A percentile compares a stretch with the other conserved stretches of the same genome.
These are phyloP conservation scores for Atherinosoma microstoma DNA, from an alignment of 2,797 vertebrate species.

Conservation along the genomic window DNA sequence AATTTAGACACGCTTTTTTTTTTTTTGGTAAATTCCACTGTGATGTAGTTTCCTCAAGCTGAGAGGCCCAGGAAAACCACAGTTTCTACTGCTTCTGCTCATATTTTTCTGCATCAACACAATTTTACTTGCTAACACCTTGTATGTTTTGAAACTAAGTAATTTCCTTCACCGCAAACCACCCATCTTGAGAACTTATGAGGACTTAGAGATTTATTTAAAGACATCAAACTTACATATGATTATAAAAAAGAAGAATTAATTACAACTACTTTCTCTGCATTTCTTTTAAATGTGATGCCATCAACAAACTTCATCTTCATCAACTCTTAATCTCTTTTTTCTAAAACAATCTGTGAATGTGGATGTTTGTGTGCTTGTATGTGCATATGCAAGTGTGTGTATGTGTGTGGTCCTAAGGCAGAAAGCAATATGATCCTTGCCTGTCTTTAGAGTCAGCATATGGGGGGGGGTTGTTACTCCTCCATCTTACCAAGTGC, in stretches of 20 bases:
- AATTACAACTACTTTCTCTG: slow-evolving; percentile 32
- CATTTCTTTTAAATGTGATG: slow-evolving; percentile 20
- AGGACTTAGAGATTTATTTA: slow-evolving; percentile 54
- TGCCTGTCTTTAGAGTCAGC: slow-evolving; percentile 67
- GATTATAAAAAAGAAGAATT: slow-evolving; percentile 49
- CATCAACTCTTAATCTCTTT: slow-evolving; percentile 1
- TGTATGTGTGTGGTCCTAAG: slow-evolving; percentile 65
- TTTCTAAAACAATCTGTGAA: slow-evolving; percentile 3
- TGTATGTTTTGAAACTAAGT: slow-evolving; percentile 69
- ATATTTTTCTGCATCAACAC: slow-evolving; percentile 55
- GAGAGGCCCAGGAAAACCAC: slow-evolving; percentile 72
- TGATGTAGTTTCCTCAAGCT: slow-evolving; percentile 59
- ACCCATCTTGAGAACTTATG: slow-evolving; percentile 62
- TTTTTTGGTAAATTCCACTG: slow-evolving; percentile 68
- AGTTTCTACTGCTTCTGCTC: slow-evolving; percentile 60
- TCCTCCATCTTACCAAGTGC: slow-evolving; percentile 35
- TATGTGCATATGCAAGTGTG: slow-evolving; percentile 8
- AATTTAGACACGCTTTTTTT: slow-evolving; percentile 46
- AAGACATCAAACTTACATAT: slow-evolving; percentile 35
- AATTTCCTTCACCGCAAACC: slow-evolving; percentile 68
- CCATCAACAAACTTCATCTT: slow-evolving; percentile 24
- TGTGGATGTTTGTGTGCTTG: neutral
- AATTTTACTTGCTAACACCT: slow-evolving; percentile 70
- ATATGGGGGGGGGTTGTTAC: slow-evolving; percentile 33
- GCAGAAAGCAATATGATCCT: slow-evolving; percentile 59